Percentiles rank a stretch among this genome's conserved stretches.
phyloP scores from a whole-genome alignment of 2,888 invertebrate genomes.

The Salpingus planirostris region DNA sequence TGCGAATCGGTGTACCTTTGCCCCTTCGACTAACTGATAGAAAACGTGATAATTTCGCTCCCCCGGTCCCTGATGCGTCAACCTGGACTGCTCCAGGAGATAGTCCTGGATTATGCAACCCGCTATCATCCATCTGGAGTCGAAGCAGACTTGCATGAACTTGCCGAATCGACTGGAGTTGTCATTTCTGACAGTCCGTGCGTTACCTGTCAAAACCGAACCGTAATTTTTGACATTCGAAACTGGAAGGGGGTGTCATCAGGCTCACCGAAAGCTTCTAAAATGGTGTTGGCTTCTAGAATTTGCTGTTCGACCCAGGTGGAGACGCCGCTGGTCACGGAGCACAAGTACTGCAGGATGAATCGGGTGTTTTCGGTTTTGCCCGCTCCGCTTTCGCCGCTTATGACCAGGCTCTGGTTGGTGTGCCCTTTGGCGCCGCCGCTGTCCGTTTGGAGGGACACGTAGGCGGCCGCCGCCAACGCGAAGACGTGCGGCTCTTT shows the following conservation, averaged over 20 bases:
- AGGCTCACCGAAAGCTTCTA: constrained; percentile 77
- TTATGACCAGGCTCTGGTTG: constrained; percentile 82
- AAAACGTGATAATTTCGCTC: constrained; percentile 90
- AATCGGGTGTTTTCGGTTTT: constrained; percentile 91
- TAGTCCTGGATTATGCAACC: constrained; percentile 90
- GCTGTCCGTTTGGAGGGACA: constrained; percentile 52
- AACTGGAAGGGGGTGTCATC: too few relatives aligned
- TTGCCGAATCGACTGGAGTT: constrained; percentile 93
- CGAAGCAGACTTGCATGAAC: constrained; percentile 90
- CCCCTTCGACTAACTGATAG: constrained; percentile 83
- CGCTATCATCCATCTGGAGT: constrained; percentile 78
- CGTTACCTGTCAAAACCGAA: constrained; percentile 60
- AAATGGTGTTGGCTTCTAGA: constrained; percentile 84
- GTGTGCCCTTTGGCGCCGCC: constrained; percentile 26
- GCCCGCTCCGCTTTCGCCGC: constrained; percentile 88
- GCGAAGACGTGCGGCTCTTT: constrained; percentile 87
- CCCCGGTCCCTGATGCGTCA: constrained; percentile 79
- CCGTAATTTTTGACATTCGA: not conserved
- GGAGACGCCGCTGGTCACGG: constrained; percentile 68
- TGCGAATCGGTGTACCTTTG: too few relatives aligned
- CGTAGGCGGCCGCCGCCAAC: constrained; percentile 81
- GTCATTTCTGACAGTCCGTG: constrained; percentile 87
- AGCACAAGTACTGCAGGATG: constrained; percentile 84
- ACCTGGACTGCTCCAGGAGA: constrained; percentile 79
- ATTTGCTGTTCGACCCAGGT: constrained; percentile 96